Base-by-base conservation (phyloP, 2,113 vertebrate species). In the Cyphomyrus discorhynchus region DNA sequence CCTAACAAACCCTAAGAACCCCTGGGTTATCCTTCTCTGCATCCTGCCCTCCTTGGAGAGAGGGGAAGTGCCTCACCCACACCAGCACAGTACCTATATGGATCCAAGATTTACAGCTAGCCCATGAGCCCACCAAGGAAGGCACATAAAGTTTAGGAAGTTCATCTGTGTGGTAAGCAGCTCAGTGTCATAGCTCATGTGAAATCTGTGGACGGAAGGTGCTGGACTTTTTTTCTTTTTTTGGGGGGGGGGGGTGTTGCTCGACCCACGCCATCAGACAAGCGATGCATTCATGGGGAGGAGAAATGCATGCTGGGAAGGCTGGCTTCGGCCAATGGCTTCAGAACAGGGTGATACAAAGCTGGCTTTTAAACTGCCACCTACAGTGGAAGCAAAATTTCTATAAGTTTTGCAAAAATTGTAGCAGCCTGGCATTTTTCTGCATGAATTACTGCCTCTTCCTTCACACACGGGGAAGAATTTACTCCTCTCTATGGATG, bases 291-390 rank as follows among this genome's bases (percentile, higher is more conserved):
- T 96, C 95, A 96, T 95, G 89, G 92, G 90, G 94, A 93, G 93
- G 93, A 94, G 94, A 95, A 94, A 90, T 95, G 95, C 95, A 96
- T 96, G 95, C 95, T 95, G 95, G 95, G 95, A 95, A 84, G 21
- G 93, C 90, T 90, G 91, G 92, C 92, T 93, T 91, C 90, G 92
- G 90, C 94, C 94, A 95, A 92, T 94, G 93, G 93, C 94, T 94
- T 95, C 90, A 93, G 92, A 94, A 94, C 92, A 62, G 91, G 66
- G 91, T 88, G 92, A 94, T 92, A 96, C 95, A 96, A 96, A 96
- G 96, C 93, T 94, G 94, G 92, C 95, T 94, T 96, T 95, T 95
- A 93, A 92, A 93, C 91, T 87, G 53, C 94, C 93, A 94, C 95
- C 96, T 94, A 96, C 95, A 91, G 90, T 92, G 93, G 91, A 89